Percentiles rank a stretch among this genome's conserved stretches.
Conservation (phyloP, 1,140 invertebrate species). For the Achatina immaculata region DNA sequence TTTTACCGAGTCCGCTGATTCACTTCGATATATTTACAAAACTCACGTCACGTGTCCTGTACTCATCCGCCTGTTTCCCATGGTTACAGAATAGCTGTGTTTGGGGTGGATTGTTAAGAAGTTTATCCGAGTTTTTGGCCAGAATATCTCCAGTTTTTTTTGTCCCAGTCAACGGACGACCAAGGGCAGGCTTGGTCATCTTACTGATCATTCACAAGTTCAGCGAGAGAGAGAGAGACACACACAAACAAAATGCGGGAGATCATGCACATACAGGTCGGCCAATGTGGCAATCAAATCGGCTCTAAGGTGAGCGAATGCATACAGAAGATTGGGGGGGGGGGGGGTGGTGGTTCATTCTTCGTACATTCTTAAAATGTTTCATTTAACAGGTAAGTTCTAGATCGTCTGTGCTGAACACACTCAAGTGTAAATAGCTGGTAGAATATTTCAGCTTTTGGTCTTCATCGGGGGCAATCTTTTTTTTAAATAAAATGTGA, state of each 20-base stretch:
- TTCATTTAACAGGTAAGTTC: no score
- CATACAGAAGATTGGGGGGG: no score
- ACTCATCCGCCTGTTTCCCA: background rate
- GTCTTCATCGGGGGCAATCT: no score
- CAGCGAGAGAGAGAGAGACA: background rate
- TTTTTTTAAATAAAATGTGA: no score
- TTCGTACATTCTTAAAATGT: no score
- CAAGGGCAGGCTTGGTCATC: constrained; percentile 9
- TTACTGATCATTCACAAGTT: background rate
- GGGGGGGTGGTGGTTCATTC: no score
- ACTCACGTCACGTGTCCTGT: background rate
- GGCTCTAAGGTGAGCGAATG: constrained; percentile 80
- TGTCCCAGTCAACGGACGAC: background rate
- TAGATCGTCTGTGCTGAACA: no score
- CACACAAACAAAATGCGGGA: constrained; percentile 81
- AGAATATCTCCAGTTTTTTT: background rate
- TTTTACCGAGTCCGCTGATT: no score
- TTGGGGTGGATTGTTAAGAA: background rate
- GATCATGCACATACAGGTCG: constrained; percentile 83
- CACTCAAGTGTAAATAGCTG: no score
- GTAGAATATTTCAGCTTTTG: no score
- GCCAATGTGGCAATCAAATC: constrained; percentile 84
- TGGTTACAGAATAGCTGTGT: background rate
- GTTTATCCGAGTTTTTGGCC: background rate
- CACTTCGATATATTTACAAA: background rate